Base-by-base conservation (phyloP, 2,888 invertebrate genomes). In the Apotomis betuletana region DNA sequence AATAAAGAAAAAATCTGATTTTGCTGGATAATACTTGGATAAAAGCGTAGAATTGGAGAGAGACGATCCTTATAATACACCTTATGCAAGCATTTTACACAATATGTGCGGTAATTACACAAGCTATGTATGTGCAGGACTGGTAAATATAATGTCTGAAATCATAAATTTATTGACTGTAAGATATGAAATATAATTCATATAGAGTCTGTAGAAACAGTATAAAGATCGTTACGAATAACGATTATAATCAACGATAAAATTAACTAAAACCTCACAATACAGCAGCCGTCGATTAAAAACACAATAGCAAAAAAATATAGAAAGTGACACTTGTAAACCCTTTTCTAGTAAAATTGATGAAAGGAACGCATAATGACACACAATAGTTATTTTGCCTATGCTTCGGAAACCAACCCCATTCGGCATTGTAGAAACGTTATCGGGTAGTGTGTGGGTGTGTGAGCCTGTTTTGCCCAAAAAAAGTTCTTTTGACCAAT, bases 321-420 rank as follows among this genome's bases (percentile, higher is more conserved):
- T 78, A 81, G 90, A 90, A 90, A 91, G 87, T 89, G 91, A 92
- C 91, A 91, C 92, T 89, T 82, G 83, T 89, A 89, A 91, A 90
- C 90, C 90, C 90, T 87, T 92, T 92, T 91, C 90, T 86, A 81
- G 83, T 85, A 84, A 90, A 92, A 91, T 90, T 89, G 88, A 86
- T 91, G 91, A 92, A 92, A 91, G 87, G 87, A 87, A 85, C 87
- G 80, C 81, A 92, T 89, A 91, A 90, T 91, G 87, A 88, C 79
- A 79, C 82, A 92, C 90, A 93, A 93, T 91, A 85, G 87, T 87
- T 92, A 92, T 92, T 92, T 91, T 90, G 90, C 86, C 86, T 85
- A 82, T 80, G 74, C 78, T 86, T 87, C 79, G 81, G 80, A 83
- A 84, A 82, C 85, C 84, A 87, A 87, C 86, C 88, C 88, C 79